Conservation (phyloP, 2,888 invertebrate genomes). For the Ellobium chinense region DNA sequence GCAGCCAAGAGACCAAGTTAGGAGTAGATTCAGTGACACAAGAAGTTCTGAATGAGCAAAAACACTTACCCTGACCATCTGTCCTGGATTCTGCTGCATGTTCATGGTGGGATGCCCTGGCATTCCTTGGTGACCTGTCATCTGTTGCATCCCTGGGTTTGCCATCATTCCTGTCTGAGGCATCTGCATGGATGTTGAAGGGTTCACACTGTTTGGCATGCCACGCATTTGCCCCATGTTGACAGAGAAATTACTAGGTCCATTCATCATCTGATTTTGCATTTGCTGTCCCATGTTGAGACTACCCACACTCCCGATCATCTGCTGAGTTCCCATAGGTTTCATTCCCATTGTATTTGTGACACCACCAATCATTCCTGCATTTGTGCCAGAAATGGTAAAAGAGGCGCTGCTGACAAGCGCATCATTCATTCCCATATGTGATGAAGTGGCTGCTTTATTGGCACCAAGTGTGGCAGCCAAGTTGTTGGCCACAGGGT, state of each 20-base stretch:
- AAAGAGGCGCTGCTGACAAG: slow-evolving; percentile 42
- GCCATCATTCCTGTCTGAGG: slow-evolving; percentile 52
- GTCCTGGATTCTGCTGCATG: slow-evolving; percentile 57
- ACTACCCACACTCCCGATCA: slow-evolving; percentile 55
- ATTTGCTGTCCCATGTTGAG: slow-evolving; percentile 57
- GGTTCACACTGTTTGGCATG: slow-evolving; percentile 54
- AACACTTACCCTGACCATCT: slow-evolving; percentile 68
- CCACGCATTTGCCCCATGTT: slow-evolving; percentile 56
- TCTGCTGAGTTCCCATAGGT: slow-evolving; percentile 48
- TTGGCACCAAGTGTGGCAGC: slow-evolving; percentile 58
- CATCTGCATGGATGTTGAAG: slow-evolving; percentile 56
- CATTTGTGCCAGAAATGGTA: slow-evolving; percentile 43
- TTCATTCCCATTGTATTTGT: slow-evolving; percentile 50
- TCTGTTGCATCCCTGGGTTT: slow-evolving; percentile 60
- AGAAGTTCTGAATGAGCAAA: too few relatives aligned
- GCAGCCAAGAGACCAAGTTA: too few relatives aligned
- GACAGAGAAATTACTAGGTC: slow-evolving; percentile 71
- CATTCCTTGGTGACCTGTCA: slow-evolving; percentile 62
- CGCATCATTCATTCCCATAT: slow-evolving; percentile 46
- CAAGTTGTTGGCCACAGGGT: slow-evolving; percentile 69
- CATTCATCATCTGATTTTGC: slow-evolving; percentile 74
- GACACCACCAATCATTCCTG: slow-evolving; percentile 43
- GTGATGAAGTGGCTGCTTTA: slow-evolving; percentile 50
- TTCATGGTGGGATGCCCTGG: slow-evolving; percentile 61
- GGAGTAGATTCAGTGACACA: too few relatives aligned